These are phyloP conservation scores for Bombylius major DNA, from an alignment of 2,888 invertebrate species.

Conservation along the genomic window DNA sequence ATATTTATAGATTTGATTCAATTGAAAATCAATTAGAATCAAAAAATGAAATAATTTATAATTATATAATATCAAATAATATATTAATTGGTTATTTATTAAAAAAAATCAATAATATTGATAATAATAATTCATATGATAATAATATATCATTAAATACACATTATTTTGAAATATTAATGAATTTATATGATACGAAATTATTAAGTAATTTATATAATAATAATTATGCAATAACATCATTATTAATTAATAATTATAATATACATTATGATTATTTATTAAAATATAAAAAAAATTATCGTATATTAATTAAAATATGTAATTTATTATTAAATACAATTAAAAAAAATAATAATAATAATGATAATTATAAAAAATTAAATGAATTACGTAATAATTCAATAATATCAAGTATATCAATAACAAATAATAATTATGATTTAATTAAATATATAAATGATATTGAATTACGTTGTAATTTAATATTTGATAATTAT, in stretches of 20 bases:
- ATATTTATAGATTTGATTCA: not conserved
- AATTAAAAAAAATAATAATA: not conserved
- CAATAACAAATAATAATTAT: not conserved
- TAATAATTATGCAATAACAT: constrained; percentile 22
- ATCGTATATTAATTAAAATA: not conserved
- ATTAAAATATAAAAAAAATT: not conserved
- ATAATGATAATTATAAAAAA: not conserved
- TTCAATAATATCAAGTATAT: not conserved
- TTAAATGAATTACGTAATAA: not conserved
- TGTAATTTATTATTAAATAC: not conserved
- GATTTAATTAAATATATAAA: constrained; percentile 22
- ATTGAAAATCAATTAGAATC: not conserved
- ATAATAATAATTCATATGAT: not conserved
- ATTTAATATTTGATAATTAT: constrained; percentile 26
- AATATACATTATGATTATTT: not conserved
- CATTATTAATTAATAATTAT: constrained; percentile 22
- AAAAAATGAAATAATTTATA: constrained; percentile 27
- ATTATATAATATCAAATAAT: constrained; percentile 30
- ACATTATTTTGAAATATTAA: constrained; percentile 20
- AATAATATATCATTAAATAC: no score
- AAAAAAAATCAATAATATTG: constrained; percentile 20
- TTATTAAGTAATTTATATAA: constrained; percentile 20
- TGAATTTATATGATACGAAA: constrained; percentile 20
- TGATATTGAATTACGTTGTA: constrained; percentile 23
- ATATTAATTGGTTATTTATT: constrained; percentile 26